Evolutionary conservation across 2,888 invertebrate genomes (phyloP).

Genomic region (Leptopilina syphax): DNA sequence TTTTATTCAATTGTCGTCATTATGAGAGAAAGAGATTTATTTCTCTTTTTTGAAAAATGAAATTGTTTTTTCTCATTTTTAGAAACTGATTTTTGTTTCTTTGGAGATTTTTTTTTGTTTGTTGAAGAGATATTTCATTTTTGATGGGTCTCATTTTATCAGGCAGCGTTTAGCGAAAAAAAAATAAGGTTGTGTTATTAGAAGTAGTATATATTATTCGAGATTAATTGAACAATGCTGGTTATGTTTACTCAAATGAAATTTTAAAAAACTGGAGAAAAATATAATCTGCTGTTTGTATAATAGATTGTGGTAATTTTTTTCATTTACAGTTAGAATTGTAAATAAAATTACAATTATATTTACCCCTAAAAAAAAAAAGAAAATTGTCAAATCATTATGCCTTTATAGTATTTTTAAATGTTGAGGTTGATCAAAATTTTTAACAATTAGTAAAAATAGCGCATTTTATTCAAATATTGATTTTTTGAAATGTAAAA

Average conservation of each 20-base stretch:
- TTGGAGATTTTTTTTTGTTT: not conserved
- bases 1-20: too few species aligned
- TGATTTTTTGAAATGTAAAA: too few species aligned
- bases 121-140: not conserved
- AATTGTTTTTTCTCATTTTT: not conserved
- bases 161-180: constrained; percentile 21
- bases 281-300: constrained; percentile 38
- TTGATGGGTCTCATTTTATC: not conserved
- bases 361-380: constrained; percentile 10
- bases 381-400: not conserved
- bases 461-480: too few species aligned
- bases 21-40: too few species aligned
- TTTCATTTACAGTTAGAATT: constrained; percentile 15
- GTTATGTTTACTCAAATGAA: constrained; percentile 35
- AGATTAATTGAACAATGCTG: constrained; percentile 32
- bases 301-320: constrained; percentile 35
- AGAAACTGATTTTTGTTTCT: not conserved
- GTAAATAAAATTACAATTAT: constrained; percentile 26
- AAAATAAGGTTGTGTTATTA: constrained; percentile 26
- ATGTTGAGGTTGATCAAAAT: too few species aligned
- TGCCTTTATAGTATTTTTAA: not conserved
- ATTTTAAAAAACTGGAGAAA: constrained; percentile 19
- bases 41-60: not conserved
- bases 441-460: too few species aligned
- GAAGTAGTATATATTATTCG: constrained; percentile 19